Base-by-base conservation (phyloP, 2,888 invertebrate species). In the Scaptomyza parva region DNA sequence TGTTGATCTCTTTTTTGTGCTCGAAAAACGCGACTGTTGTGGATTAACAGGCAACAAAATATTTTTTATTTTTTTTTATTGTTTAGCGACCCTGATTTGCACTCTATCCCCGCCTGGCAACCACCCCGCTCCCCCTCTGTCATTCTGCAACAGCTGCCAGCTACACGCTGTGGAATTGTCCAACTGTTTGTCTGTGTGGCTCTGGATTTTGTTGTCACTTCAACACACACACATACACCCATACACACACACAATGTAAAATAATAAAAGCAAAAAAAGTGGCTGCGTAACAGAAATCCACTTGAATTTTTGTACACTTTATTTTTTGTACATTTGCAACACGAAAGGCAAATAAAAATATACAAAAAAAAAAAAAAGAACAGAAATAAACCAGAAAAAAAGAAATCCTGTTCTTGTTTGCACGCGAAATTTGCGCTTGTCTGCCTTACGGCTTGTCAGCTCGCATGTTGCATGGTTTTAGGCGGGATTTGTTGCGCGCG, bases 121-220 rank as follows among this genome's bases (percentile, higher is more conserved):
- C 28, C 48, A 9, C n/a, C 17, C 12, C 8, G 7, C 6, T 1
- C 44, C 17, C 20, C 40, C 14, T 2, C 6, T 6, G 14, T 11
- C 20, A 20, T 7, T 2, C 6, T 6, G 14, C n/a, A 26, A 20
- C 57, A 39, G 35, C 33, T 60, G 41, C 54, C 59, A 26, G 24
- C 24, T 11, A 33, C 47, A 51, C 59, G 55, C 58, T 62, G 61
- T 50, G 67, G 60, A 59, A 64, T 44, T 66, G 51, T 68, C 61
- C 76, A 67, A 71, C 69, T 69, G 72, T 66, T 47, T 75, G 63
- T 72, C 63, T 65, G 61, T 65, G 51, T 45, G 63, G 67, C 62
- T 50, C 78, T 73, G 86, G 88, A 85, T 88, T 88, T 88, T 87
- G 86, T 88, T 88, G 88, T 88, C 88, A 88, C 85, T 87, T 88